Evolutionary conservation across 2,113 vertebrate species (phyloP), one percentile per base, ranked within the genome.

Genomic region (Setophaga kirtlandii): DNA sequence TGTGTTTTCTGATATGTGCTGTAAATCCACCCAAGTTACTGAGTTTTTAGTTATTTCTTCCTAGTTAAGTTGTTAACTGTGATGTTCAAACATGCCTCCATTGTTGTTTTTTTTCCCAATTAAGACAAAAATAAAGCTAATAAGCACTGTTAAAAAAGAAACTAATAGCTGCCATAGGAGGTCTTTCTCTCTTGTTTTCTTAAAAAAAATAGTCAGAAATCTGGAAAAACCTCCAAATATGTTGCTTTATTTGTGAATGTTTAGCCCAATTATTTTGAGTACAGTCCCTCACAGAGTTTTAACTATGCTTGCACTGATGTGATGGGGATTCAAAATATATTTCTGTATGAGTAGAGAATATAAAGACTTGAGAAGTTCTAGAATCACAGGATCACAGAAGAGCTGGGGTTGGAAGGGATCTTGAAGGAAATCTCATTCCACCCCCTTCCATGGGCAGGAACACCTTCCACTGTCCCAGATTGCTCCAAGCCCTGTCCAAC

Each of bases 251-350:
- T 15, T 60, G 17, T 58, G 50, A 39, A 49, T 35, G 15, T 52
- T 56, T 33, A 59, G 22, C 35, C 15, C 5, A 47, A 35, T 70
- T 90, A 42, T 69, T 59, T 50, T 81, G 11, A 44, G 7, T 35
- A 39, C 6, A 41, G 18, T 22, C 5, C 6, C 11, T 58, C 12
- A 35, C 4, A 59, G 15, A 55, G 14, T 55, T 85, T n/a, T 53
- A 74, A 11, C 27, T 47, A 3, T 23, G 22, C 5, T 84, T 2
- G 0, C 24, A 49, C 23, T 1, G 5, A 6, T 1, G 1, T 21
- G 15, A 17, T 56, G 10, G 6, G 27, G 6, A 37, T 64, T 77
- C 55, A 59, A 39, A 64, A 8, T 53, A 3, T 25, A 30, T 44
- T 4, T 49, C 10, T 58, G 2, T 11, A 31, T 24, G 2, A 46